phyloP scores from a whole-genome alignment of 23 tunicate genomes.

The Oikopleura vanhoeffeni region DNA sequence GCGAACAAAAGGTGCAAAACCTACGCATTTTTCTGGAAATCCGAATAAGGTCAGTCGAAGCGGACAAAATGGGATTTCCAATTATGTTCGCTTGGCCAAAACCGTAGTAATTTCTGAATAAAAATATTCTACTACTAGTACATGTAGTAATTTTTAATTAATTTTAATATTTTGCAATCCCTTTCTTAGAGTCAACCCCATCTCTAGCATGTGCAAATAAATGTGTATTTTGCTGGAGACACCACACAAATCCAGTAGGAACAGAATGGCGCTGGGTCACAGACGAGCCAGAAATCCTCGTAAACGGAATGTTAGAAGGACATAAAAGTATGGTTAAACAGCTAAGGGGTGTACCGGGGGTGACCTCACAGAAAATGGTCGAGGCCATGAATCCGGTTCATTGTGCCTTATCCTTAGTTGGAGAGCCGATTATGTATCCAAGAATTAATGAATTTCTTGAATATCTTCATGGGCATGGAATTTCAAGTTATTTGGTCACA shows the following conservation, averaged over 20 bases:
- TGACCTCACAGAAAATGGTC: constrained; percentile 54
- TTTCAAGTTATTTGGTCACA: constrained; percentile 75
- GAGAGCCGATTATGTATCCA: constrained; percentile 94
- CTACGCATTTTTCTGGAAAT: too few relatives aligned
- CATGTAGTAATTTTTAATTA: too few relatives aligned
- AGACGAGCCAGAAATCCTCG: constrained; percentile 47
- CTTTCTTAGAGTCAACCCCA: constrained; percentile 87
- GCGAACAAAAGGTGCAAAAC: too few relatives aligned
- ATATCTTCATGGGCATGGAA: constrained; percentile 56
- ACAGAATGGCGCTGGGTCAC: constrained; percentile 92
- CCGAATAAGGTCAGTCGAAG: too few relatives aligned
- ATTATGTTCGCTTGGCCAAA: too few relatives aligned
- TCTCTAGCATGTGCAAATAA: constrained; percentile 92
- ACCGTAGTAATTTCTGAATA: too few relatives aligned
- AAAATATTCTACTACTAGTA: too few relatives aligned
- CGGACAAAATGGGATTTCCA: too few relatives aligned
- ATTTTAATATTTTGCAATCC: too few relatives aligned
- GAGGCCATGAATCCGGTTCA: constrained; percentile 82
- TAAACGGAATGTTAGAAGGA: constrained; percentile 44
- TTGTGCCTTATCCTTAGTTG: constrained; percentile 83
- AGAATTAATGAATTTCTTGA: constrained; percentile 45
- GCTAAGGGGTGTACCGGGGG: constrained; percentile 96
- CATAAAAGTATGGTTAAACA: constrained; percentile 84
- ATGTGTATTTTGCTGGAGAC: constrained; percentile 97
- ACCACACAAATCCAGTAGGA: constrained; percentile 94